Evolutionary conservation across 2,113 vertebrate species (phyloP).

Genomic region (Mixornis gularis): DNA sequence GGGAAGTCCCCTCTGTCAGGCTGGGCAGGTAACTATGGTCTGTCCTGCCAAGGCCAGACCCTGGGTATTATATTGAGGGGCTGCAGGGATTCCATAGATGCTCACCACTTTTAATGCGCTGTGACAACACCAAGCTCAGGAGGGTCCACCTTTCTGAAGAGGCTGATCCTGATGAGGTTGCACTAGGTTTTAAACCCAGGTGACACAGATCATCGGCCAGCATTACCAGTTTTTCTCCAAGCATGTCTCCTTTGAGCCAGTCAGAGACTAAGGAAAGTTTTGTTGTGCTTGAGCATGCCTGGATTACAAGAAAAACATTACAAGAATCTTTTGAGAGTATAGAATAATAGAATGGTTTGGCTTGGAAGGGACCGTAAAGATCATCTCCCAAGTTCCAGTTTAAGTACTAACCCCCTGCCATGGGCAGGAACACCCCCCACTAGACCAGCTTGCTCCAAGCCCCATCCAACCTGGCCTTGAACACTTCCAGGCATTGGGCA

Average conservation of each 20-base stretch:
- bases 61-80: no score
- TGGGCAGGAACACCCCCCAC: neutral
- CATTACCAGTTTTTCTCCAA: conserved; percentile 83
- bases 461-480: neutral
- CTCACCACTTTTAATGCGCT: conserved; percentile 83
- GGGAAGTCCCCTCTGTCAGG: no score
- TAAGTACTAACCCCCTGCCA: neutral
- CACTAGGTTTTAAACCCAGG: conserved; percentile 53
- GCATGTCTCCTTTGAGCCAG: conserved; percentile 87
- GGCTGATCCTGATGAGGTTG: conserved; percentile 40
- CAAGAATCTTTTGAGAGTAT: neutral
- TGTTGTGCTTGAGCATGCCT: conserved; percentile 81
- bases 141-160: conserved; percentile 83
- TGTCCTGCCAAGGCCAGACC: no score
- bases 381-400: neutral
- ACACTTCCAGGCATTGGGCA: neutral
- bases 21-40: no score
- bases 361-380: neutral
- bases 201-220: conserved; percentile 83
- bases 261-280: conserved; percentile 73
- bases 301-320: neutral
- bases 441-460: neutral
- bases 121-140: conserved; percentile 86
- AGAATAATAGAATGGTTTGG: neutral
- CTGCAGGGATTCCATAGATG: neutral